Base-by-base conservation (phyloP, 1,140 invertebrate species). In the Macrobrachium nipponense region DNA sequence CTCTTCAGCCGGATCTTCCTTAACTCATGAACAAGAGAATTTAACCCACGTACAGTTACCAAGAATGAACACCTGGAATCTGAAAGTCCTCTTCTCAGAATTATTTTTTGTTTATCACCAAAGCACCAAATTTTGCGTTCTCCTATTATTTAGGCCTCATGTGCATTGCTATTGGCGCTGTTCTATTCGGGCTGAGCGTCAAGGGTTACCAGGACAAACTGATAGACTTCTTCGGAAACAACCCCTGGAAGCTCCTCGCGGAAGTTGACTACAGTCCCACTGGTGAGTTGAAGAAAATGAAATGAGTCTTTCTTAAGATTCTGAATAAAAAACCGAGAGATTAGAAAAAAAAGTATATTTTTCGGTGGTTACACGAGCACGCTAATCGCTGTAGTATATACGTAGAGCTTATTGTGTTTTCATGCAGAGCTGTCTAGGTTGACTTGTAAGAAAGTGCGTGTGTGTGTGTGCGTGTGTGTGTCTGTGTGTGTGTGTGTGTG, bases 171-270 rank as follows among this genome's bases (percentile, higher is more conserved):
- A 61, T 93, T 36, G 92, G 92, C 23, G 27, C 91, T 0, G 43
- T 91, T 58, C 89, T 93, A 18, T 89, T 92, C 61, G 90, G 92
- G 75, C 87, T 93, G 77, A 92, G 93, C 88, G 85, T 91, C 6
- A 87, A 91, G 23, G 51, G 12, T 51, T 91, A 89, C 87, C 92
- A 93, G 0, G 91, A 92, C 64, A 80, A 90, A 20, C 88, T 93
- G 11, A 91, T 92, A 17, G 87, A 89, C 17, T 93, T 93, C 90
- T 93, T 94, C 88, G 93, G 92, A 2, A 92, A 93, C 62, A 93
- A 94, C 90, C 92, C 93, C 15, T 90, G 93, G 0, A 91, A 51
- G 12, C 51, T 51, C 51, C 12, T 12, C 51, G 5, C 7, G 12
- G 51, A 51, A 51, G 51, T 51, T 8, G 51, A 51, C 12, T 51